Conservation (phyloP, 2,797 vertebrate genomes). For the Euphonia xanthogaster region DNA sequence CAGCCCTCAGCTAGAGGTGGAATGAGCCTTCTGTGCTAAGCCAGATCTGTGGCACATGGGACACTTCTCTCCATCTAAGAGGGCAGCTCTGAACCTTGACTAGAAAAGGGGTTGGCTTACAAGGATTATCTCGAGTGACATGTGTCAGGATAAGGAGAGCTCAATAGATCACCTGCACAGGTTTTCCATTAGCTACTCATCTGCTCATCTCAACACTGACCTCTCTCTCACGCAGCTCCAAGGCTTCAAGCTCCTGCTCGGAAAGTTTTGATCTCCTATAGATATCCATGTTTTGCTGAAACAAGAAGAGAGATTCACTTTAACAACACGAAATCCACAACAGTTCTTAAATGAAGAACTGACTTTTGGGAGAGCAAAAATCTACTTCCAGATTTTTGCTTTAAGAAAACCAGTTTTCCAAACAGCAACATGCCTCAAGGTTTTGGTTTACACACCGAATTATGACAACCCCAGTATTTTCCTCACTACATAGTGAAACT, state of each 20-base stretch:
- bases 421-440: rapidly evolving
- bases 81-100: not conserved
- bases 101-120: not conserved
- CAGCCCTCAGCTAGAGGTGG: not conserved
- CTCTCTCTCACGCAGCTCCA: constrained; percentile 95
- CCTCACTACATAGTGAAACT: not conserved
- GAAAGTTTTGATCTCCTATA: constrained; percentile 87
- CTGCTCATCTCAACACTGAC: constrained; percentile 69
- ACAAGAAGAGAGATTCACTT: not conserved
- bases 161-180: not conserved
- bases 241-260: constrained; percentile 92
- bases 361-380: not conserved
- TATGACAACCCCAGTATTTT: not conserved
- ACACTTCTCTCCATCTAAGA: not conserved
- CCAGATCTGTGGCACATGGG: not conserved
- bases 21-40: not conserved
- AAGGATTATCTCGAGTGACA: not conserved
- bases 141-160: not conserved
- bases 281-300: constrained; percentile 97
- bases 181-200: constrained; percentile 21
- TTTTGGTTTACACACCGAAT: not conserved
- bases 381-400: not conserved
- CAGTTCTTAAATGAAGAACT: not conserved
- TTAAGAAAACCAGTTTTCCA: not conserved
- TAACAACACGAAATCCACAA: not conserved